phyloP scores from a whole-genome alignment of 2,888 invertebrate genomes.

The Seira ritae region DNA sequence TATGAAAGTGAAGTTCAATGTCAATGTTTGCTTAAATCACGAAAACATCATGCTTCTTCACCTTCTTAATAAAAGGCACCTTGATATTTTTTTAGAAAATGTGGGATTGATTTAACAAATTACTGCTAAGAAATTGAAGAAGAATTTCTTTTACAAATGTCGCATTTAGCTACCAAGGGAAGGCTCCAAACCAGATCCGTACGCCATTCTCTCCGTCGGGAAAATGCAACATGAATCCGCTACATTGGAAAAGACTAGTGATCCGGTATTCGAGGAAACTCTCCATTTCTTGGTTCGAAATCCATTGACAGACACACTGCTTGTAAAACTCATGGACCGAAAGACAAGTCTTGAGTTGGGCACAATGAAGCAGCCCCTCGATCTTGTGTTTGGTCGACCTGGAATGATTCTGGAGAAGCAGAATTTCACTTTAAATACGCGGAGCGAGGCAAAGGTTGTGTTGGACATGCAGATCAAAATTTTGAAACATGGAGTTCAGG shows the following conservation, averaged over 20 bases:
- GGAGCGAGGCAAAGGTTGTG: conserved; percentile 71
- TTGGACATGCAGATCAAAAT: conserved; percentile 69
- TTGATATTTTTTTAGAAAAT: no score
- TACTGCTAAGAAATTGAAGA: no score
- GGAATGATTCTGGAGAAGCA: conserved; percentile 73
- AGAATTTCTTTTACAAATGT: neutral
- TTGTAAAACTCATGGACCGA: conserved; percentile 82
- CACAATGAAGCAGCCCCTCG: conserved; percentile 70
- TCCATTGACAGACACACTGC: conserved; percentile 91
- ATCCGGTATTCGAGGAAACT: conserved; percentile 96
- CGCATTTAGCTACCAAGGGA: conserved; percentile 48
- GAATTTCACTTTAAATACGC: conserved; percentile 68
- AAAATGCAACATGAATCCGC: conserved; percentile 70
- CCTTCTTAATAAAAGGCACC: no score
- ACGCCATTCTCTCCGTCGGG: conserved; percentile 72
- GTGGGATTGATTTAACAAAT: no score
- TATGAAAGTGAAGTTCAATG: no score
- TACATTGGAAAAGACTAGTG: conserved; percentile 77
- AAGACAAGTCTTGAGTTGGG: conserved; percentile 71
- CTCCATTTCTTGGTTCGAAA: conserved; percentile 95
- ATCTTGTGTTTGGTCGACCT: conserved; percentile 70
- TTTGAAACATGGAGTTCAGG: conserved; percentile 56
- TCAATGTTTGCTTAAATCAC: neutral
- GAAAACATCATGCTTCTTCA: no score
- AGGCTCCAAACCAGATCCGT: conserved; percentile 72